Percentiles rank a stretch among this genome's conserved stretches.
phyloP scores from a whole-genome alignment of 2,888 invertebrate genomes.

The Elmis aenea region DNA sequence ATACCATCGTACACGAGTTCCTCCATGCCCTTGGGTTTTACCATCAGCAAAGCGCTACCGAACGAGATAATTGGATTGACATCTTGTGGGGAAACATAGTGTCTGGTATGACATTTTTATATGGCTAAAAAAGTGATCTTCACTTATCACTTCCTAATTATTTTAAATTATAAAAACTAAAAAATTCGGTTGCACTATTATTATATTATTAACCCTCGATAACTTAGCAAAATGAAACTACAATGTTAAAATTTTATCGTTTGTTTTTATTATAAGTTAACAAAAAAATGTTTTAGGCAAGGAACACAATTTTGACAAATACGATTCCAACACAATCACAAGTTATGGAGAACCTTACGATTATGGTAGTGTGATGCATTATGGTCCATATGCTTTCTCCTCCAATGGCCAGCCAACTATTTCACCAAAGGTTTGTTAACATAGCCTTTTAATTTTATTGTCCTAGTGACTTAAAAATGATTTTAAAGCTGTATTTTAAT shows the following conservation, averaged over 20 bases:
- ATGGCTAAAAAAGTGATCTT: no score
- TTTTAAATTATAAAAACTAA: no score
- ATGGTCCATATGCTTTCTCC: conserved; percentile 61
- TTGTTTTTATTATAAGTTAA: no score
- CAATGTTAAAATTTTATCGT: no score
- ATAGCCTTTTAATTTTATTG: not conserved
- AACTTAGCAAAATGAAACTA: no score
- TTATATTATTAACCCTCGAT: no score
- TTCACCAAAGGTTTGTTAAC: conserved; percentile 48
- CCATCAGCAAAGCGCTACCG: conserved; percentile 75
- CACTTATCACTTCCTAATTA: no score
- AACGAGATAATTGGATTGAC: conserved; percentile 69
- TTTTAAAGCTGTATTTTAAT: no score
- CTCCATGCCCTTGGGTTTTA: conserved; percentile 77
- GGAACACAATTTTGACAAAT: conserved; percentile 62
- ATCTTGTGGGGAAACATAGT: conserved; percentile 67
- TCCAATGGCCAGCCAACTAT: conserved; percentile 64
- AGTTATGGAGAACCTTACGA: conserved; percentile 66
- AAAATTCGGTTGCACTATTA: no score
- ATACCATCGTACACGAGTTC: conserved; percentile 71
- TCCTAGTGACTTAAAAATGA: no score
- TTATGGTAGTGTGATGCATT: conserved; percentile 70
- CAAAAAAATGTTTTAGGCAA: conserved; percentile 42
- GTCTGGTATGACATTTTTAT: not conserved
- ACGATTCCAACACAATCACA: conserved; percentile 57